Base-by-base conservation (phyloP, 1,140 invertebrate genomes). In the Procambarus clarkii region DNA sequence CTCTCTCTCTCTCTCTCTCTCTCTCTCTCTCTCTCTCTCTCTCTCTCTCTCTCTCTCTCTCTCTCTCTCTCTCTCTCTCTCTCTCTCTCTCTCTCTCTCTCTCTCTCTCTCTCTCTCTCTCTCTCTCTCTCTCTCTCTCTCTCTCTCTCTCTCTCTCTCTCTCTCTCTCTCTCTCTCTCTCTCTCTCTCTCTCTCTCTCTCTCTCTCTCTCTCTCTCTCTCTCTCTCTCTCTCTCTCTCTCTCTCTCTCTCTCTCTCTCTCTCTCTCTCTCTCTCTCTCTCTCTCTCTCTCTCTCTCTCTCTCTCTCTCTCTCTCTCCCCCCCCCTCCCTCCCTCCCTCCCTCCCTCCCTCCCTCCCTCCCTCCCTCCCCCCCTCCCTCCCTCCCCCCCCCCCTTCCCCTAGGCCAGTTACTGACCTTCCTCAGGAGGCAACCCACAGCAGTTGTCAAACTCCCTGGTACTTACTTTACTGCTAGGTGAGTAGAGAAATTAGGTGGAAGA, bases 141-240 rank as follows among this genome's bases (percentile, higher is more conserved):
- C 44, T 18, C 18, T n/a, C 46, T 50, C 9, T 82, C 13, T 44
- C 50, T 46, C 18, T 54, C 46, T 44, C 46, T 3, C 46, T 44
- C 46, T 24, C 4, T 64, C 48, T 58, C 24, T 24, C n/a, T 69
- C 54, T 60, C 8, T 34, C 34, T 83, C 58, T 58, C 81, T n/a
- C n/a, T 45, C 58, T 24, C 21, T 46, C 60, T 71, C 34, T 1
- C 8, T 13, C 4, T 44, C 64, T 0, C 50, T n/a, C 58, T 85
- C 9, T 21, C 34, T 21, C n/a, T 71, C 7, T 18, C 82, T 45
- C n/a, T 46, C 60, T 18, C 34, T n/a, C 54, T 44, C 24, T n/a
- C 44, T 84, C 34, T n/a, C 78, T 48, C 78, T n/a, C 78, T 46
- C 44, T 80, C n/a, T n/a, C 48, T 34, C 48, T n/a, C 44, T n/a